Conservation (phyloP, 2,113 vertebrate genomes). For the Sclerurus mexicanus region DNA sequence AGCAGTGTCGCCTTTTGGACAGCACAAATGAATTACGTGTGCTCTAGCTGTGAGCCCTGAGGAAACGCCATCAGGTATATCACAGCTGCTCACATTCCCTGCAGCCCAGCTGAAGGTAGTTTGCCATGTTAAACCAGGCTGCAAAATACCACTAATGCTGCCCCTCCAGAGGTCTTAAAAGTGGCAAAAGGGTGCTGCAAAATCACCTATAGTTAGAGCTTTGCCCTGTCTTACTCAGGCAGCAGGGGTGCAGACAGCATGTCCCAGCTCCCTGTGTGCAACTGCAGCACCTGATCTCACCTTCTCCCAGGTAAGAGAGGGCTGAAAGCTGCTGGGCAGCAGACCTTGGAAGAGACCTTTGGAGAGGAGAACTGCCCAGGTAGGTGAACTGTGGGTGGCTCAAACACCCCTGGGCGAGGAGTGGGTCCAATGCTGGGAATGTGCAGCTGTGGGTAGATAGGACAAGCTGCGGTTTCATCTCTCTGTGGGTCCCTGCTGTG, state of each 20-base stretch:
- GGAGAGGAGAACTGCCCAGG: background rate
- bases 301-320: background rate
- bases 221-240: background rate
- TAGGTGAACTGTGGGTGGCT: background rate
- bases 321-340: background rate
- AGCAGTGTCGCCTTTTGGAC: background rate
- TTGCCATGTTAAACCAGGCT: background rate
- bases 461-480: background rate
- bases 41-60: background rate
- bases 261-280: background rate
- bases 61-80: background rate
- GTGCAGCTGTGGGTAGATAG: background rate
- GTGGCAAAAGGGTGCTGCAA: background rate
- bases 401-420: background rate
- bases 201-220: fast-evolving
- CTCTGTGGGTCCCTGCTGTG: background rate
- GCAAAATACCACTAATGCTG: background rate
- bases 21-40: background rate
- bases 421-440: fast-evolving
- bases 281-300: background rate
- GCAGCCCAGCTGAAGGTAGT: background rate
- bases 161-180: background rate
- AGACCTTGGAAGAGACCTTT: background rate
- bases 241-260: fast-evolving
- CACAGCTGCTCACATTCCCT: background rate